Evolutionary conservation across 2,888 invertebrate species (phyloP).

Genomic region (Phlogophora meticulosa): DNA sequence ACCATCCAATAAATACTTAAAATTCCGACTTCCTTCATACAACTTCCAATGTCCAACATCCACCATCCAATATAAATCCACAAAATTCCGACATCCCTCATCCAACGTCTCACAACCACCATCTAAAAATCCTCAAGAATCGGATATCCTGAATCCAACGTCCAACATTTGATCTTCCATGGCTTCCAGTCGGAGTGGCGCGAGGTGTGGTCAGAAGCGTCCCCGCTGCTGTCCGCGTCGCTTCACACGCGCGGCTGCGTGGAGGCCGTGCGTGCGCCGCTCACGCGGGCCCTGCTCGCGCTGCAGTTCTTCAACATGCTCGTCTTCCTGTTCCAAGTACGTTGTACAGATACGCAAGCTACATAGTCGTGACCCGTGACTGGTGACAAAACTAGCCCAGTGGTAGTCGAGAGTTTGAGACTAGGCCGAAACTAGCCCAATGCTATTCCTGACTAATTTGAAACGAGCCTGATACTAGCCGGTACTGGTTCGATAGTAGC

Average conservation of each 20-base stretch:
- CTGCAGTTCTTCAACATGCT: slow-evolving; percentile 80
- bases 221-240: slow-evolving; percentile 78
- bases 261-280: slow-evolving; percentile 83
- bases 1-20: too few species aligned
- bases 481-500: neutral
- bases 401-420: neutral
- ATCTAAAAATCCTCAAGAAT: too few species aligned
- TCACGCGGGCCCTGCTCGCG: slow-evolving; percentile 78
- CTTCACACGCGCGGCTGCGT: slow-evolving; percentile 84
- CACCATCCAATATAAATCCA: too few species aligned
- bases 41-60: too few species aligned
- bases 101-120: too few species aligned
- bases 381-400: too few species aligned
- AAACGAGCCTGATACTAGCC: neutral
- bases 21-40: too few species aligned
- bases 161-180: too few species aligned
- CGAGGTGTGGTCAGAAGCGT: slow-evolving; percentile 71
- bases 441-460: neutral
- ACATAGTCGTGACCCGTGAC: too few species aligned
- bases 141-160: too few species aligned
- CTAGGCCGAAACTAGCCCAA: neutral
- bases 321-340: slow-evolving; percentile 80
- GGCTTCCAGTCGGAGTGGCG: slow-evolving; percentile 74
- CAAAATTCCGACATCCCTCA: too few species aligned
- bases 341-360: neutral